Percentiles rank a stretch among this genome's conserved stretches.
These are phyloP conservation scores for Drosophila paucipuncta DNA, from an alignment of 2,888 invertebrate species.

Conservation along the genomic window DNA sequence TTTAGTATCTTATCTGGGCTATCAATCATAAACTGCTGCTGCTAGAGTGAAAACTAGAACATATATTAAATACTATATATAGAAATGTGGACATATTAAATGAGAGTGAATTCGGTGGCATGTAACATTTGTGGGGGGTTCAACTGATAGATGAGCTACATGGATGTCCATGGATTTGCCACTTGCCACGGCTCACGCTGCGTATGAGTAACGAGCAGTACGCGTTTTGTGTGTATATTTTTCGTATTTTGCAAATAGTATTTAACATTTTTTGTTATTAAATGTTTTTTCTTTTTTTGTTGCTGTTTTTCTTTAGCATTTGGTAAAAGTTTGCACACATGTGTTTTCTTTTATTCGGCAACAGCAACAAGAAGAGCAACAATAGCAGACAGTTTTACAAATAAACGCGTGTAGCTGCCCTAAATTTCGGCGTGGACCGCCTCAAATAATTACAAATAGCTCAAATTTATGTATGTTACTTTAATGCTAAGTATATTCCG, in stretches of 20 bases:
- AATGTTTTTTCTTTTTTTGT: slow-evolving; percentile 2
- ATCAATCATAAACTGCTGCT: slow-evolving; percentile 63
- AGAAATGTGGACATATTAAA: not conserved
- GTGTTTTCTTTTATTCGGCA: slow-evolving; percentile 67
- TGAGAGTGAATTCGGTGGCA: slow-evolving; percentile 55
- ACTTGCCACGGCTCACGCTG: slow-evolving; percentile 43
- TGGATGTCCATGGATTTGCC: slow-evolving; percentile 1
- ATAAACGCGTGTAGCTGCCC: slow-evolving; percentile 76
- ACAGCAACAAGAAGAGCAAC: slow-evolving; percentile 15
- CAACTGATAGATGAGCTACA: not conserved
- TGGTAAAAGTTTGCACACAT: slow-evolving; percentile 73
- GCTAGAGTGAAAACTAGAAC: slow-evolving; percentile 12
- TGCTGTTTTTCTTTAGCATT: slow-evolving; percentile 33
- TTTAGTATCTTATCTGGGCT: slow-evolving; percentile 66
- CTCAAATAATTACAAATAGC: slow-evolving; percentile 27
- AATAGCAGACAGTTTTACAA: slow-evolving; percentile 60
- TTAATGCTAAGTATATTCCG: slow-evolving; percentile 44
- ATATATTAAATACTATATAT: not conserved
- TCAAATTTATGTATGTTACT: slow-evolving; percentile 48
- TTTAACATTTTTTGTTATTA: slow-evolving; percentile 17
- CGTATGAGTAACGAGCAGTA: slow-evolving; percentile 64
- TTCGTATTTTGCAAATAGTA: slow-evolving; percentile 23
- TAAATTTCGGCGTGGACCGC: slow-evolving; percentile 58
- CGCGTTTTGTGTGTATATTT: slow-evolving; percentile 2
- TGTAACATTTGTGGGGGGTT: not conserved